Conservation (phyloP, 2,113 vertebrate species). For the Manacus vitellinus region DNA sequence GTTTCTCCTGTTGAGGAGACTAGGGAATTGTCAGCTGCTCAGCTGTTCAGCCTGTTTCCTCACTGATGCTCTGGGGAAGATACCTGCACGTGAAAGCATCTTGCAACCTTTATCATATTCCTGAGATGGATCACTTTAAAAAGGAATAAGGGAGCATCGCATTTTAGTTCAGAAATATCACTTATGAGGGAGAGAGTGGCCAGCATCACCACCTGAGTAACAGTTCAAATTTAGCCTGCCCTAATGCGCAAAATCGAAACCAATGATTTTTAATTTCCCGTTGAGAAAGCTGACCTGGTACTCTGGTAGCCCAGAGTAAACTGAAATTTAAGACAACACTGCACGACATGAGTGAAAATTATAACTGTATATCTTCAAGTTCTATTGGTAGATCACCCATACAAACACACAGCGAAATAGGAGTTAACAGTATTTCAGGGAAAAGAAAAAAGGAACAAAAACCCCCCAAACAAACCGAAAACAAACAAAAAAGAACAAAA, state of each 20-base stretch:
- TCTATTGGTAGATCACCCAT: neutral
- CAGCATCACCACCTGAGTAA: neutral
- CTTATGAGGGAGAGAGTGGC: neutral
- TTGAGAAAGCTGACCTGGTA: neutral
- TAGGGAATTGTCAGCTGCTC: neutral
- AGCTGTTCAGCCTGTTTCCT: neutral
- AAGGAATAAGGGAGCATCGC: neutral
- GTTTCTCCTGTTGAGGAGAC: neutral
- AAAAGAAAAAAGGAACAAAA: neutral
- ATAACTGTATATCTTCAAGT: neutral
- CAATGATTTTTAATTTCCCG: neutral
- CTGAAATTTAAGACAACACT: neutral
- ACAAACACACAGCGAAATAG: neutral
- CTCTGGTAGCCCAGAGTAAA: neutral
- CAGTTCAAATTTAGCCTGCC: neutral
- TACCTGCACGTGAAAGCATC: neutral
- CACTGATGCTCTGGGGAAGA: neutral
- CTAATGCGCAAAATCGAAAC: neutral
- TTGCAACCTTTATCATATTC: neutral
- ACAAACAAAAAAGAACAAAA: neutral
- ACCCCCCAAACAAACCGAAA: neutral
- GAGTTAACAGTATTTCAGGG: no score
- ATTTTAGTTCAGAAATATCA: neutral
- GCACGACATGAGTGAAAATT: neutral
- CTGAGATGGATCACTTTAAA: neutral